Evolutionary conservation across 2,797 vertebrate species (phyloP).

Genomic region (Eulemur rubriventer): DNA sequence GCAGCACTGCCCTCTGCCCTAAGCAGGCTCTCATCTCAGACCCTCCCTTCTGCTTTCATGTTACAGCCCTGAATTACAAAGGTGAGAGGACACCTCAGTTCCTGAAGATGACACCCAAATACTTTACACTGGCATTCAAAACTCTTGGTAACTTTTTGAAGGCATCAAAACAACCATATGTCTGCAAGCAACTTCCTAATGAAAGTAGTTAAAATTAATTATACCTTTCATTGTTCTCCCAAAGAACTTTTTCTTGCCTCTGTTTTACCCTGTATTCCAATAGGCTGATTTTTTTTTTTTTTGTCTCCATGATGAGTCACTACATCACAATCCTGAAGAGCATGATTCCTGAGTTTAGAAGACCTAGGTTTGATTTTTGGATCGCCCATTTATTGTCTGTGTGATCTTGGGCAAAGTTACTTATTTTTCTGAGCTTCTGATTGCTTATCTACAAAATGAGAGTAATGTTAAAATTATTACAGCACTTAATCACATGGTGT

Average conservation of each 20-base stretch:
- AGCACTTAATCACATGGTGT: not conserved
- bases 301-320: not conserved
- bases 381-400: not conserved
- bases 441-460: not conserved
- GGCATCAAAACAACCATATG: not conserved
- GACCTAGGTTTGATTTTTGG: not conserved
- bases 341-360: not conserved
- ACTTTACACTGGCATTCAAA: not conserved
- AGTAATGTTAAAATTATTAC: not conserved
- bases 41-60: not conserved
- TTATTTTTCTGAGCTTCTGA: not conserved
- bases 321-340: not conserved
- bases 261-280: not conserved
- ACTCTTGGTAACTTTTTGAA: not conserved
- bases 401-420: not conserved
- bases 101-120: not conserved
- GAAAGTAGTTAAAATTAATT: not conserved
- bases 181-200: not conserved
- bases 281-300: not conserved
- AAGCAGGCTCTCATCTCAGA: not conserved
- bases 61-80: not conserved
- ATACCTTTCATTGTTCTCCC: not conserved
- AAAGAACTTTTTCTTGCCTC: not conserved
- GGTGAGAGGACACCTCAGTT: not conserved
- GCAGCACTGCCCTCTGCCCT: no score